Base-by-base conservation (phyloP, 30 jellyfish, hydroid and myxozoan genomes). In the Euphysa ruthae region DNA sequence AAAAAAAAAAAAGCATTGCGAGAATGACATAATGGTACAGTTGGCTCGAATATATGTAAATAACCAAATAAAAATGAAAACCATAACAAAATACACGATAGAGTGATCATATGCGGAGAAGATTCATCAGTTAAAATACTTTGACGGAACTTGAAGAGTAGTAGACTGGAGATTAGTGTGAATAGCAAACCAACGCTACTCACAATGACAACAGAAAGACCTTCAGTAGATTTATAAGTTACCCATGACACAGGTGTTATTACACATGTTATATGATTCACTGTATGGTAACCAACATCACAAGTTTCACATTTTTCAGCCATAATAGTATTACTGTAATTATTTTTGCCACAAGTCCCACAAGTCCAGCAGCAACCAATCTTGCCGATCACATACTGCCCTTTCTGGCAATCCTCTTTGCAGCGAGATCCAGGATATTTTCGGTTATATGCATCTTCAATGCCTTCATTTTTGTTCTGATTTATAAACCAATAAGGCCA, bases 281-380 rank as follows among this genome's bases (percentile, higher is more conserved):
- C n/a, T 26, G 85, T 73, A 68, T 85, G 85, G 15, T 56, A 6
- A 6, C 43, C 1, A 21, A 4, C 27, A 24, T 24, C 75, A 61
- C 95, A 83, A 19, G 69, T 27, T 5, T 57, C 25, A 34, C 95
- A 83, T 28, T 57, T 19, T 1, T 66, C 52, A 7, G 93, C 75
- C 61, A 62, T 83, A 61, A 20, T 15, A 13, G n/a, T 44, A 33
- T 30, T 69, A 73, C 88, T 83, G 13, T 74, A 63, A 30, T 61
- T 61, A 33, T 69, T 77, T 14, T 66, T 49, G 12, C 49, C 60
- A 46, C 95, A 83, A 18, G 54, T 61, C 30, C 70, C 85, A 64
- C 95, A 83, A 29, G 76, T 76, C 88, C 92, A 83, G 65, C 95
- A 83, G 55, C 95, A 83, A 46, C 73, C 87, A 14, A 74, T 74